A percentile compares a stretch with the other conserved stretches of the same genome.
Conservation (phyloP, 2,888 invertebrate genomes). For the Antheraea assamensis region DNA sequence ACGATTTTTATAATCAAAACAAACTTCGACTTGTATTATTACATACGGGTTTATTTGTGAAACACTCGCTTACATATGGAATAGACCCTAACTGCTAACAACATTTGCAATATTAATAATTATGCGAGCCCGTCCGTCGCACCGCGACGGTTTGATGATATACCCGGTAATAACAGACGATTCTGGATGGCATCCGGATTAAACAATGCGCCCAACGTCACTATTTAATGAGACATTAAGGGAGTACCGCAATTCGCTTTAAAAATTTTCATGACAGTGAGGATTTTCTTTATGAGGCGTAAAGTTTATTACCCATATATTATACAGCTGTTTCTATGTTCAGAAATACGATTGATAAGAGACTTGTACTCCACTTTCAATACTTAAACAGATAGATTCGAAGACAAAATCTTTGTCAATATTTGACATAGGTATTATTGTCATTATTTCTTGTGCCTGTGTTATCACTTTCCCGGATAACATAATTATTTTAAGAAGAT, state of each 20-base stretch:
- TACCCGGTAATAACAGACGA: constrained; percentile 65
- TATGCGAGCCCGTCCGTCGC: constrained; percentile 45
- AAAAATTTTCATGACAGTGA: constrained; percentile 39
- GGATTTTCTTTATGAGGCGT: constrained; percentile 24
- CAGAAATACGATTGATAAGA: background rate
- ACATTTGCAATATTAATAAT: constrained; percentile 80
- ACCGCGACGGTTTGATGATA: constrained; percentile 54
- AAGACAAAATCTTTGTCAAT: background rate
- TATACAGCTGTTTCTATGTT: constrained; percentile 3
- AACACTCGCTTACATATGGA: constrained; percentile 17
- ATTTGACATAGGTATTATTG: background rate
- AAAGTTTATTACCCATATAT: constrained; percentile 20
- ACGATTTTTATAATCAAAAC: background rate
- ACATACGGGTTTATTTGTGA: background rate
- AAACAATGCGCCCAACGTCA: constrained; percentile 63
- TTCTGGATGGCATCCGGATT: constrained; percentile 60
- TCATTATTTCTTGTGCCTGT: background rate
- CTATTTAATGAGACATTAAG: constrained; percentile 61
- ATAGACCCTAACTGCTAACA: constrained; percentile 66
- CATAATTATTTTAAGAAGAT: background rate
- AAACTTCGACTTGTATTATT: background rate
- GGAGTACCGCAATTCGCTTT: constrained; percentile 39
- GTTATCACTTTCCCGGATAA: background rate
- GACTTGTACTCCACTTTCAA: background rate
- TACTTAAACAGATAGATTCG: background rate